Percentiles rank a stretch among this genome's conserved stretches.
Conservation (phyloP, 1,140 invertebrate species). For the Bathynomus jamesi region DNA sequence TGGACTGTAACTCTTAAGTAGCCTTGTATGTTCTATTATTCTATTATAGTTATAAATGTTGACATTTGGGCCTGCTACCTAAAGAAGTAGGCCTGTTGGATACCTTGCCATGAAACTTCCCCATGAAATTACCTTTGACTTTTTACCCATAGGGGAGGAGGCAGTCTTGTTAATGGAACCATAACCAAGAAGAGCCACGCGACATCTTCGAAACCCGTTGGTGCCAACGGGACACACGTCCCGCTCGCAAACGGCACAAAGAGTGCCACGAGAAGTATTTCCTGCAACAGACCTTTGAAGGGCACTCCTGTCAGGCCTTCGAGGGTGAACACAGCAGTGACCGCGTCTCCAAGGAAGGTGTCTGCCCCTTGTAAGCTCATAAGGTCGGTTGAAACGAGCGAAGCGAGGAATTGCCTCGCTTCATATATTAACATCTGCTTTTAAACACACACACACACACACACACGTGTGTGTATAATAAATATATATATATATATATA, state of each 20-base stretch:
- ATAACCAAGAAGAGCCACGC: too few species aligned
- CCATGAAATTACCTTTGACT: too few species aligned
- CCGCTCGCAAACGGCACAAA: neutral
- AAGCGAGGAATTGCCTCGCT: too few species aligned
- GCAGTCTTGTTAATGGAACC: too few species aligned
- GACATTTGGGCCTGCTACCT: neutral
- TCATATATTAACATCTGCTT: too few species aligned
- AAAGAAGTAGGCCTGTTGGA: neutral
- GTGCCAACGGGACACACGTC: neutral
- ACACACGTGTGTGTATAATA: too few species aligned
- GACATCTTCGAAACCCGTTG: neutral
- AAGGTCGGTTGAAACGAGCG: slow-evolving; percentile 6
- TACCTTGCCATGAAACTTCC: too few species aligned
- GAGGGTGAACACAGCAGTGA: slow-evolving; percentile 16
- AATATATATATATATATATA: too few species aligned
- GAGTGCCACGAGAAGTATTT: neutral
- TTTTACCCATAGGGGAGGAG: too few species aligned
- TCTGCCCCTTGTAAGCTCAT: slow-evolving; percentile 19
- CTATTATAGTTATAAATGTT: neutral
- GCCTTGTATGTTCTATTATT: neutral
- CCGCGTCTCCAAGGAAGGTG: slow-evolving; percentile 10
- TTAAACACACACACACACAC: too few species aligned
- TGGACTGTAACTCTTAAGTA: neutral
- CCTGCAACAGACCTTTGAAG: neutral
- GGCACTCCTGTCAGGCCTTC: slow-evolving; percentile 7